Conservation (phyloP, 2,888 invertebrate species). For the Zaprionus lineosus region DNA sequence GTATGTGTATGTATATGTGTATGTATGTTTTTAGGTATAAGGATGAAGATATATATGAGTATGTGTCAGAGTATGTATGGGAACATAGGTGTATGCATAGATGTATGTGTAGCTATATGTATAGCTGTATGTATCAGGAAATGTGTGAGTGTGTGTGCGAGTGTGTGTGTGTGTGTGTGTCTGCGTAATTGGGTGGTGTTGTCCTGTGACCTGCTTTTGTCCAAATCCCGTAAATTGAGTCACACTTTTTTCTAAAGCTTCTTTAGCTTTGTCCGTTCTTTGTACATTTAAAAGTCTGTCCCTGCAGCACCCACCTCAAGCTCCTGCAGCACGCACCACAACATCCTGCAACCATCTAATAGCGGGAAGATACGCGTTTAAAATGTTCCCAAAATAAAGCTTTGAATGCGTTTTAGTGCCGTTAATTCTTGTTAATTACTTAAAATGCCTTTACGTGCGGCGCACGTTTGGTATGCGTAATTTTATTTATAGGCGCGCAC, state of each 20-base stretch:
- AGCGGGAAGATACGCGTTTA: no score
- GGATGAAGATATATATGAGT: conserved; percentile 5
- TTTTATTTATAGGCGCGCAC: conserved; percentile 65
- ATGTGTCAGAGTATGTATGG: no score
- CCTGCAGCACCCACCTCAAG: no score
- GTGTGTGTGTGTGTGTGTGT: not conserved
- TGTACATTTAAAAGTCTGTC: no score
- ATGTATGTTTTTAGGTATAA: not conserved
- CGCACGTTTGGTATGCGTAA: conserved; percentile 70
- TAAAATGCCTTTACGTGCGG: not conserved
- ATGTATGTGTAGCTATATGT: conserved; percentile 2
- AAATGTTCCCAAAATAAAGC: no score
- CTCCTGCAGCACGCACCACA: no score
- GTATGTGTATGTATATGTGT: conserved; percentile 11
- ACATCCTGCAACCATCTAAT: no score
- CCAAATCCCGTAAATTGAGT: conserved; percentile 63
- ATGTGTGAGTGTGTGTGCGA: conserved; percentile 14
- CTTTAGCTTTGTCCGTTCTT: no score
- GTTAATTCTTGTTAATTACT: no score
- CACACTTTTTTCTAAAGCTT: conserved; percentile 31
- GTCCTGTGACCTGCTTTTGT: conserved; percentile 20
- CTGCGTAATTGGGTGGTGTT: not conserved
- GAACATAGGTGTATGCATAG: conserved; percentile 11
- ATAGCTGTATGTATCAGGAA: no score
- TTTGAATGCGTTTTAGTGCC: no score